Evolutionary conservation across 2,113 vertebrate genomes (phyloP).

Genomic region (Smithornis capensis): DNA sequence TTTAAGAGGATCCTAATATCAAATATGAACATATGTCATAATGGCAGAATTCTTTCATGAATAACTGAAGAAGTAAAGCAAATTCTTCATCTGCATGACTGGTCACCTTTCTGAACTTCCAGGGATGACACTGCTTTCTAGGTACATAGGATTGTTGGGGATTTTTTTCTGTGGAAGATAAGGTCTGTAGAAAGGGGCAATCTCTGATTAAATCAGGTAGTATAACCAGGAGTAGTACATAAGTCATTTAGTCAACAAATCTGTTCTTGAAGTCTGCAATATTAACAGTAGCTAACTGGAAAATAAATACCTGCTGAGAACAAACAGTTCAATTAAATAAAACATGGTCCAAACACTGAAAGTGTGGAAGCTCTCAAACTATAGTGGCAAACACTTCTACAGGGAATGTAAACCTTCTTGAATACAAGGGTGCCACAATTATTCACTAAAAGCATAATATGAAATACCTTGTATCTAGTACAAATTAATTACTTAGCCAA

Average conservation of each 20-base stretch:
- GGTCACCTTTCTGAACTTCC: background rate
- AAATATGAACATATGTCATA: background rate
- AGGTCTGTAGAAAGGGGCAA: background rate
- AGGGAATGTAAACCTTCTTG: background rate
- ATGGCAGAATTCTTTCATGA: background rate
- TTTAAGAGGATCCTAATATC: background rate
- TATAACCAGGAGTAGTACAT: background rate
- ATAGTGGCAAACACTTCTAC: background rate
- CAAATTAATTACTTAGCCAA: background rate
- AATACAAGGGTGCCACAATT: background rate
- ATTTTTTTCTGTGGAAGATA: background rate
- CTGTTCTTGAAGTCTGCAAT: background rate
- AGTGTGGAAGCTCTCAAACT: background rate
- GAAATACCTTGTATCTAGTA: background rate
- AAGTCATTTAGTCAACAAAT: background rate
- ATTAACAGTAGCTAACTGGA: background rate
- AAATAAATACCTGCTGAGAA: background rate
- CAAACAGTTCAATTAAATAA: background rate
- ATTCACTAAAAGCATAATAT: background rate
- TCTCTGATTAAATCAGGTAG: background rate
- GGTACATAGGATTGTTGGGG: background rate
- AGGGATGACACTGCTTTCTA: background rate
- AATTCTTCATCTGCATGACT: background rate
- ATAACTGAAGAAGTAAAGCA: background rate
- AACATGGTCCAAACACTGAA: accelerated